Evolutionary conservation across 2,888 invertebrate genomes (phyloP).

Genomic region (Clitarchus hookeri): DNA sequence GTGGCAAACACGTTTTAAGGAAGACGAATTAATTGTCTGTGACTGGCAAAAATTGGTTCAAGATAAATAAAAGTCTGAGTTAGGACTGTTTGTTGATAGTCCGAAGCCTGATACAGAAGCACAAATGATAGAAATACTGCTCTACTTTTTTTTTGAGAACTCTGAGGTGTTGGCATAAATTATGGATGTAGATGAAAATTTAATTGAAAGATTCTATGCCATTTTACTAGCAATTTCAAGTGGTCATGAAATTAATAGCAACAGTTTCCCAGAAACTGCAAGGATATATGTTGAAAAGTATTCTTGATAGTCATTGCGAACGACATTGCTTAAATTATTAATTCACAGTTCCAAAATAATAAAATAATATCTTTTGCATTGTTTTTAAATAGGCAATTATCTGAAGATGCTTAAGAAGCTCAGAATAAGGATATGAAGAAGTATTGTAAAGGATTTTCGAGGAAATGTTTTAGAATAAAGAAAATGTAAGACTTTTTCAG

Average conservation of each 20-base stretch:
- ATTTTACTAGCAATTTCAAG: neutral
- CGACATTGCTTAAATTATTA: constrained; percentile 16
- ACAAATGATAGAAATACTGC: constrained; percentile 1
- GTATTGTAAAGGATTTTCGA: neutral
- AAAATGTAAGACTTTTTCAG: constrained; percentile 22
- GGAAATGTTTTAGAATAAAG: neutral
- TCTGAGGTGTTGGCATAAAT: neutral
- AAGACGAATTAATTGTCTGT: neutral
- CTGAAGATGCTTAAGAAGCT: neutral
- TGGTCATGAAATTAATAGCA: neutral
- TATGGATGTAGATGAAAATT: neutral
- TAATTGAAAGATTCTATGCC: neutral
- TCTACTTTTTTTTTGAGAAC: neutral
- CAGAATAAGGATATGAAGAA: neutral
- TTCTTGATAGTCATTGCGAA: too few relatives aligned
- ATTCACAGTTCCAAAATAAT: constrained; percentile 22
- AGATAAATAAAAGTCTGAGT: neutral
- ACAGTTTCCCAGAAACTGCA: neutral
- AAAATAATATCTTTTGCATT: neutral
- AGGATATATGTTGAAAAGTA: neutral
- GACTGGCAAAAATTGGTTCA: too few relatives aligned
- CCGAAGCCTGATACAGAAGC: constrained; percentile 14
- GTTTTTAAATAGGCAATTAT: neutral
- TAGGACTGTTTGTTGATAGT: neutral
- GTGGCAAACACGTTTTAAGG: neutral